A percentile compares a stretch with the other conserved stretches of the same genome.
Evolutionary conservation across 2,888 invertebrate species (phyloP).

Genomic region (Acrobasis repandana): DNA sequence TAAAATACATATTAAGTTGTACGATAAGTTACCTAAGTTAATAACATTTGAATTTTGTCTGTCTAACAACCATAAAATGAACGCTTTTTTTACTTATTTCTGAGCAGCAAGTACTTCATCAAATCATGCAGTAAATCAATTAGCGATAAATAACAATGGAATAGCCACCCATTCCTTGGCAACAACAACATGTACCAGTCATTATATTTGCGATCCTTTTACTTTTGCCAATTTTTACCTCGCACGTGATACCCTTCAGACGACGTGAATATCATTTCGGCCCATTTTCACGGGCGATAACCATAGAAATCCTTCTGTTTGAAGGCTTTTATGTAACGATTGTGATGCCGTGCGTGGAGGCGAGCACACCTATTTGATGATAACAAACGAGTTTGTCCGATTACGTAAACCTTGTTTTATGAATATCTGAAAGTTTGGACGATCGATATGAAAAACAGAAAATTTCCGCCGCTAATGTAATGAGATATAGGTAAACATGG

Average conservation of each 20-base stretch:
- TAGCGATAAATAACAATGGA: conserved; percentile 29
- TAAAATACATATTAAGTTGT: too few relatives aligned
- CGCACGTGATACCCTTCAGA: conserved; percentile 2
- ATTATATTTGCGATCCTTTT: conserved; percentile 22
- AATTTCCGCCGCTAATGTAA: conserved; percentile 59
- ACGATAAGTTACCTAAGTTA: too few relatives aligned
- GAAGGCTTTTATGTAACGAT: conserved; percentile 53
- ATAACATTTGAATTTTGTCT: neutral
- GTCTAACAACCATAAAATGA: neutral
- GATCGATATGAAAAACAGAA: conserved; percentile 66
- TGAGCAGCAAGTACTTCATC: conserved; percentile 25
- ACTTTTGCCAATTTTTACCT: conserved; percentile 21
- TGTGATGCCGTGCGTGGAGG: conserved; percentile 37
- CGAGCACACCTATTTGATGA: conserved; percentile 53
- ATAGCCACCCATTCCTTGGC: conserved; percentile 30
- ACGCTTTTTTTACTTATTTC: neutral
- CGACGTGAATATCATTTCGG: conserved; percentile 1
- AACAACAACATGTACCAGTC: conserved; percentile 27
- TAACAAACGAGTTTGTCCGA: conserved; percentile 57
- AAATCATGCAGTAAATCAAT: too few relatives aligned
- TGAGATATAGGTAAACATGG: conserved; percentile 59
- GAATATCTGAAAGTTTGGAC: conserved; percentile 56
- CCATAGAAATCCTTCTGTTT: conserved; percentile 32
- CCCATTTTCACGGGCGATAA: conserved; percentile 28
- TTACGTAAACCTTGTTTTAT: conserved; percentile 74